Base-by-base conservation (phyloP, 2,797 vertebrate species). In the Galagoides demidoff region DNA sequence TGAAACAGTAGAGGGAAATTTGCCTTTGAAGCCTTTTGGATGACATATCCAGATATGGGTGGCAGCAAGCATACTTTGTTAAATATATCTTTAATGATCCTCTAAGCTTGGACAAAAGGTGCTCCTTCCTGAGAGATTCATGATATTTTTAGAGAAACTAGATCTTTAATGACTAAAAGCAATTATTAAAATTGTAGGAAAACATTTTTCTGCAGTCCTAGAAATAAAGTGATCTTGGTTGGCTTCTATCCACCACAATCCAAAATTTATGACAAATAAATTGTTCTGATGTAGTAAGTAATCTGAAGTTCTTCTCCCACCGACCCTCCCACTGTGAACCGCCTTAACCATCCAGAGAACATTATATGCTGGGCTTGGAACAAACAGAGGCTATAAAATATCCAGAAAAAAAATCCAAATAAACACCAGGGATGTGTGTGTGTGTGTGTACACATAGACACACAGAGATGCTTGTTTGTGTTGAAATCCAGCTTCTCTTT, bases 91-190 rank as follows among this genome's bases (percentile, higher is more conserved):
- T 68, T 63, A 79, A 87, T 39, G 37, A 92, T 63, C 9, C 2
- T 37, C 29, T 77, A 63, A 83, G 0, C 43, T 78, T 88, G 11
- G 68, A 92, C 7, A 70, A 34, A 27, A 57, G n/a, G 37, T 73
- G 31, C 10, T 78, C 73, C 76, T 64, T 29, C 5, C 27, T 95
- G 14, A 94, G 45, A 83, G 16, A 77, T 73, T 74, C 52, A 57
- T 29, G 27, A 34, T 81, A 37, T 52, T 81, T 45, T 77, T 39
- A 71, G 31, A 66, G 23, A 92, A 85, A 68, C 22, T 37, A 81
- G 68, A 5, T 57, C 95, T 96, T 89, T 55, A 96, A 82, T 94
- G 37, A 71, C 31, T 81, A 63, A 71, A 89, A 89, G 19, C 86
- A 94, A 82, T 63, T 61, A 79, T 78, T 66, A 52, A 3, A 81